Evolutionary conservation across 2,888 invertebrate genomes (phyloP).

Genomic region (Buathra laborator): DNA sequence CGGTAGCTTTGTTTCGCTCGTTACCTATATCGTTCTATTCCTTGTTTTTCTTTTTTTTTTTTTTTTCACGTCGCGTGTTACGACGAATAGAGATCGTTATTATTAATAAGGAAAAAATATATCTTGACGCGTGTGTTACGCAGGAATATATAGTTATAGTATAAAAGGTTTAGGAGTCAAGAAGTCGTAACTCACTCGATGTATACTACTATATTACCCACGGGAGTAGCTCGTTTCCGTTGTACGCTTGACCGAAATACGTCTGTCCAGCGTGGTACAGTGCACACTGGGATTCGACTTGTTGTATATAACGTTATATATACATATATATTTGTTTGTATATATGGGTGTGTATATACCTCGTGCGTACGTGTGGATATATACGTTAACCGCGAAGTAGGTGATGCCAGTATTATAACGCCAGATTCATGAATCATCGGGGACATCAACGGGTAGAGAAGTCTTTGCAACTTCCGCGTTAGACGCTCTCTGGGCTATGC

Average conservation of each 20-base stretch:
- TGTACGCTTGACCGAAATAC: conserved; percentile 69
- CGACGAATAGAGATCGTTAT: conserved; percentile 44
- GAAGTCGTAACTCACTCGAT: conserved; percentile 63
- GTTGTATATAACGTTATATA: conserved; percentile 16
- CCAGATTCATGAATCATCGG: conserved; percentile 66
- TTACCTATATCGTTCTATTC: background rate
- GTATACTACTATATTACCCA: conserved; percentile 59
- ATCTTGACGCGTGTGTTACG: conserved; percentile 24
- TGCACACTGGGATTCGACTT: conserved; percentile 49
- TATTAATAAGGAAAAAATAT: conserved; percentile 47
- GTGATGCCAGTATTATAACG: conserved; percentile 60
- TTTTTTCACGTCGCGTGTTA: conserved; percentile 21
- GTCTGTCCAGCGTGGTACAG: conserved; percentile 59
- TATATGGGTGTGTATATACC: background rate
- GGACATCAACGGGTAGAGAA: conserved; percentile 59
- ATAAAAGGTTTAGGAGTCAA: conserved; percentile 26
- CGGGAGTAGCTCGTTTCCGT: conserved; percentile 66
- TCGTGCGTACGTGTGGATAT: background rate
- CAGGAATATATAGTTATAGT: background rate
- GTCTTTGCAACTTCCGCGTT: conserved; percentile 61
- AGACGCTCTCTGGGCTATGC: conserved; percentile 24
- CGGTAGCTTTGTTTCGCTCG: conserved; percentile 9
- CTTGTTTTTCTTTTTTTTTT: background rate
- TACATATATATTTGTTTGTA: background rate
- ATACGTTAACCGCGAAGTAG: conserved; percentile 46